Evolutionary conservation across 2,888 invertebrate genomes (phyloP).

Genomic region (Mylabris sibirica): DNA sequence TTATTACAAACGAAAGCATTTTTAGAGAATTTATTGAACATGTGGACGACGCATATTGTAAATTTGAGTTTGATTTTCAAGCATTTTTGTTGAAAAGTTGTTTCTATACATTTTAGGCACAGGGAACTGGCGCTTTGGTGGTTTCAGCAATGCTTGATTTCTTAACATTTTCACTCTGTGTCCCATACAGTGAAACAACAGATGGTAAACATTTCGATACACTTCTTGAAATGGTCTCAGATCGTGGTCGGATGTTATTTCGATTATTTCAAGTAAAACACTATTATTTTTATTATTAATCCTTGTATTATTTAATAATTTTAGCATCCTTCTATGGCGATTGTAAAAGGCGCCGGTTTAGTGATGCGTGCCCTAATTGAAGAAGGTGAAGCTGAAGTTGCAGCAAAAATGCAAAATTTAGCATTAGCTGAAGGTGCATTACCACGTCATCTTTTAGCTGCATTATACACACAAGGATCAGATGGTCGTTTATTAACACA

Average conservation of each 20-base stretch:
- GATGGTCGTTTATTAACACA: slow-evolving; percentile 87
- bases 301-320: slow-evolving; percentile 19
- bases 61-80: slow-evolving; percentile 56
- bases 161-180: slow-evolving; percentile 95
- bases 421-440: slow-evolving; percentile 96
- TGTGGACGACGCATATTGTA: slow-evolving; percentile 95
- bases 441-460: slow-evolving; percentile 88
- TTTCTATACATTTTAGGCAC: slow-evolving; percentile 67
- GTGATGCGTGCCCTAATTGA: slow-evolving; percentile 98
- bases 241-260: slow-evolving; percentile 88
- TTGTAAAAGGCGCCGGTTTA: slow-evolving; percentile 97
- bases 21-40: slow-evolving; percentile 89
- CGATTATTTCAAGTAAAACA: slow-evolving; percentile 82
- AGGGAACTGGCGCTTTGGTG: slow-evolving; percentile 93
- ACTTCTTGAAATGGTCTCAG: slow-evolving; percentile 92
- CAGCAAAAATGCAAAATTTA: slow-evolving; percentile 92
- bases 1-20: slow-evolving; percentile 90
- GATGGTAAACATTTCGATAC: slow-evolving; percentile 96
- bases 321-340: slow-evolving; percentile 95
- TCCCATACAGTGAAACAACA: slow-evolving; percentile 99
- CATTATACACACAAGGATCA: slow-evolving; percentile 82
- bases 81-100: slow-evolving; percentile 24
- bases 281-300: background rate
- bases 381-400: slow-evolving; percentile 92
- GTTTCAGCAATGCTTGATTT: slow-evolving; percentile 98